These are phyloP conservation scores for Scotopteryx bipunctaria DNA, from an alignment of 2,888 invertebrate species.

Conservation along the genomic window DNA sequence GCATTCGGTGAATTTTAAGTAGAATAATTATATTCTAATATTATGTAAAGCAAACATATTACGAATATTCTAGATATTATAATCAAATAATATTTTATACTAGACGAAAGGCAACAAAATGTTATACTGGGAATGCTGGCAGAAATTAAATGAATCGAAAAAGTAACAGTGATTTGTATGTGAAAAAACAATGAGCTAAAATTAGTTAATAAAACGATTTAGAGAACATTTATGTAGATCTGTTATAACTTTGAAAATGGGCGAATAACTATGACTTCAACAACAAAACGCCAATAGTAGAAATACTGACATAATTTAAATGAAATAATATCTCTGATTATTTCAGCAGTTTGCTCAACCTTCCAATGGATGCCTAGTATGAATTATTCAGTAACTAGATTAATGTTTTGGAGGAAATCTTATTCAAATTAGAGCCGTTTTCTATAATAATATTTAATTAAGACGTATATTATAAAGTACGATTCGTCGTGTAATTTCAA, in stretches of 20 bases:
- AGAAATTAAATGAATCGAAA: too few relatives aligned
- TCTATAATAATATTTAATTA: constrained; percentile 7
- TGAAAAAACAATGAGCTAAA: neutral
- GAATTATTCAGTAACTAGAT: constrained; percentile 24
- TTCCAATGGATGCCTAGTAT: constrained; percentile 8
- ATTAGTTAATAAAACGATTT: neutral
- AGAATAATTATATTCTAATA: neutral
- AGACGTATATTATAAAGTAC: neutral
- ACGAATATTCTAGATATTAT: too few relatives aligned
- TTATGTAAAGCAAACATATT: neutral
- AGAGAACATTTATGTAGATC: neutral
- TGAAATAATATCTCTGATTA: constrained; percentile 16
- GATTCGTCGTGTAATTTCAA: too few relatives aligned
- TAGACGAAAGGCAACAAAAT: too few relatives aligned
- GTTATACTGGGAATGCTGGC: too few relatives aligned
- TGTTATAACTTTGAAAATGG: neutral
- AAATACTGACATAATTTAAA: constrained; percentile 5
- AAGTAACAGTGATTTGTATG: neutral
- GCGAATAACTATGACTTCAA: neutral
- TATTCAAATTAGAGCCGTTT: constrained; percentile 22
- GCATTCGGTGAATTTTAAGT: constrained; percentile 5
- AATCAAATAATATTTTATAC: too few relatives aligned
- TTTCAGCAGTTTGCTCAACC: constrained; percentile 11
- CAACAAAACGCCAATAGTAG: constrained; percentile 8
- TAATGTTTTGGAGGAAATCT: constrained; percentile 21